Evolutionary conservation across 2,888 invertebrate species (phyloP).

Genomic region (Scaptomyza flava): DNA sequence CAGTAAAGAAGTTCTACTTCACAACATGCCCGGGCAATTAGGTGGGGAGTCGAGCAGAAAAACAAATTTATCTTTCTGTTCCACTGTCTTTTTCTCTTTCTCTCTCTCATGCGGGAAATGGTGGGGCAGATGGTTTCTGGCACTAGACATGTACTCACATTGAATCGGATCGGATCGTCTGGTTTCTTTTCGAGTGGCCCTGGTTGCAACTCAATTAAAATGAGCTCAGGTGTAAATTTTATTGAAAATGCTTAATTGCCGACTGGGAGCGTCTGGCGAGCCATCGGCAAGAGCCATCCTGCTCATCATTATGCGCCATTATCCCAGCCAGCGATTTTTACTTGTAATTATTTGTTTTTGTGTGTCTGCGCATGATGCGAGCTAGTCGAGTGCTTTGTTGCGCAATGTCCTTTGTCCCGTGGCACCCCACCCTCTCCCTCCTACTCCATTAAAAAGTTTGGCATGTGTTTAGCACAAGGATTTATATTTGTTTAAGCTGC

Average conservation of each 20-base stretch:
- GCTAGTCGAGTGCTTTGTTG: constrained; percentile 63
- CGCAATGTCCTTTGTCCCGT: constrained; percentile 72
- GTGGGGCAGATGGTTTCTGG: constrained; percentile 23
- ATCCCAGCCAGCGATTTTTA: constrained; percentile 74
- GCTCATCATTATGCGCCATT: constrained; percentile 75
- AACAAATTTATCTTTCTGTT: constrained; percentile 67
- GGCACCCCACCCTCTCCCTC: neutral
- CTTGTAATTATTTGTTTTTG: constrained; percentile 80
- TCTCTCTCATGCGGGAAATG: neutral
- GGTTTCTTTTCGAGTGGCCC: constrained; percentile 56
- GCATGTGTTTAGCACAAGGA: constrained; percentile 64
- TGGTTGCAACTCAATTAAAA: constrained; percentile 82
- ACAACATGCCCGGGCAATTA: constrained; percentile 79
- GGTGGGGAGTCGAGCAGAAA: constrained; percentile 58
- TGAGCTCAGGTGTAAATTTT: constrained; percentile 84
- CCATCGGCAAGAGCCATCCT: constrained; percentile 15
- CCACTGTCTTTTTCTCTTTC: constrained; percentile 32
- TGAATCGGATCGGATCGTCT: constrained; percentile 37
- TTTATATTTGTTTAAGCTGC: constrained; percentile 76
- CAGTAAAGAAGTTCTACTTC: constrained; percentile 35
- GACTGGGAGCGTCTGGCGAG: constrained; percentile 68
- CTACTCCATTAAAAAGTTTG: constrained; percentile 17
- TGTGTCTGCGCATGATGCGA: constrained; percentile 68
- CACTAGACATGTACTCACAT: constrained; percentile 47
- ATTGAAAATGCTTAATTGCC: constrained; percentile 83